Evolutionary conservation across 2,888 invertebrate genomes (phyloP).

Genomic region (Oligia latruncula): DNA sequence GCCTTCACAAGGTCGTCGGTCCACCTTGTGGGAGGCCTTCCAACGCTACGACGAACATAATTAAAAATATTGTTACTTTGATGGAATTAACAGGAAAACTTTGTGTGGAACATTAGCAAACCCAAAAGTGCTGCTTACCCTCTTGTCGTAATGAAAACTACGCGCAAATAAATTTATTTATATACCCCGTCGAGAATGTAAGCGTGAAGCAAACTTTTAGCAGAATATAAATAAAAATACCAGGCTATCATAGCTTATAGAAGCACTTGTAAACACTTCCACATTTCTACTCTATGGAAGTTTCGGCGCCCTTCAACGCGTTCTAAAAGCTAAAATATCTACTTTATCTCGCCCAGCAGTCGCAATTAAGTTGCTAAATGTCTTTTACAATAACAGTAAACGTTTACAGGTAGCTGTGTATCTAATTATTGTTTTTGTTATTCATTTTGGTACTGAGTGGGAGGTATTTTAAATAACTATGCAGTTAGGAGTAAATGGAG

Average conservation of each 20-base stretch:
- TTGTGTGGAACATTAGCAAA: not conserved
- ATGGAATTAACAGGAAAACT: not conserved
- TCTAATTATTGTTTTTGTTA: constrained; percentile 36
- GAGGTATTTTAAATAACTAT: not conserved
- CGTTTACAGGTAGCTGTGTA: constrained; percentile 34
- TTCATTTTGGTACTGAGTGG: constrained; percentile 12
- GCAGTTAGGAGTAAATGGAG: not conserved
- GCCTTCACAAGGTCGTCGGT: too few species aligned
- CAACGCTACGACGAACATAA: too few species aligned
- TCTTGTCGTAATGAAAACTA: too few species aligned
- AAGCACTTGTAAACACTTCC: constrained; percentile 42
- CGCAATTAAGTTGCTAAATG: constrained; percentile 49
- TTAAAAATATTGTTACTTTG: too few species aligned
- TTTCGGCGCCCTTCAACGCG: constrained; percentile 27
- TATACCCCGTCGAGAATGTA: not conserved
- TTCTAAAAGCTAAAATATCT: constrained; percentile 51
- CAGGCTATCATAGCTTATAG: constrained; percentile 38
- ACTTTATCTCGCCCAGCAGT: constrained; percentile 51
- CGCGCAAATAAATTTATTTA: not conserved
- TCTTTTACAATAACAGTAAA: constrained; percentile 47
- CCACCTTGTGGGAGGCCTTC: too few species aligned
- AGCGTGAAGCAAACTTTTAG: constrained; percentile 4
- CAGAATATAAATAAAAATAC: constrained; percentile 40
- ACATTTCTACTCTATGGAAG: constrained; percentile 33
- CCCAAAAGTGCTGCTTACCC: not conserved